phyloP scores from a whole-genome alignment of 1,140 invertebrate species.

The Drosophila gunungcola region DNA sequence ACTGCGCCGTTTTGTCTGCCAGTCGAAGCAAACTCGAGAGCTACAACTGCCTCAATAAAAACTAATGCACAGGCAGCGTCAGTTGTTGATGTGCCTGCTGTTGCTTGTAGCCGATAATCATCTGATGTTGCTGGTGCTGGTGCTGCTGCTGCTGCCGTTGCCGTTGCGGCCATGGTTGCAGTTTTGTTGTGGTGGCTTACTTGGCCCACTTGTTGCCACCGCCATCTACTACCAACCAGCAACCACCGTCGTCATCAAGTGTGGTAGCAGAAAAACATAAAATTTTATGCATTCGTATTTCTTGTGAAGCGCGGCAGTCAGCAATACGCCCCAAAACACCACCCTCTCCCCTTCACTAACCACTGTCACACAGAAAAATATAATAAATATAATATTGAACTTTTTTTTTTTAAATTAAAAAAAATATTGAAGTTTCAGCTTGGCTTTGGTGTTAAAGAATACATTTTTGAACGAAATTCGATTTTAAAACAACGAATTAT shows the following conservation, averaged over 20 bases:
- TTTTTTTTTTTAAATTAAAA: too few species aligned
- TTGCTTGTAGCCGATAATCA: constrained; percentile 45
- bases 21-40: constrained; percentile 45
- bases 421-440: too few species aligned
- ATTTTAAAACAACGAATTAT: too few species aligned
- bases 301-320: constrained; percentile 71
- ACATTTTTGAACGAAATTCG: too few species aligned
- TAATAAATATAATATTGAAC: too few species aligned
- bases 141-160: constrained; percentile 54
- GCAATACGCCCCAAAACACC: constrained; percentile 46
- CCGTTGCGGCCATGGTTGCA: constrained; percentile 77
- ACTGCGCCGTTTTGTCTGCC: constrained; percentile 74
- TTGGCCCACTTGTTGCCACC: constrained; percentile 81
- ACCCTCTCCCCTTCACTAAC: constrained; percentile 1
- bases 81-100: constrained; percentile 47
- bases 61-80: constrained; percentile 76
- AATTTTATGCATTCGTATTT: constrained; percentile 83
- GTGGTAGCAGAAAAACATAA: constrained; percentile 80
- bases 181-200: constrained; percentile 61
- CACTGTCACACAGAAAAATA: not conserved
- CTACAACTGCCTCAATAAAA: constrained; percentile 76
- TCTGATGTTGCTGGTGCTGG: constrained; percentile 32
- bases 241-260: constrained; percentile 65
- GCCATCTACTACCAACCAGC: constrained; percentile 24
- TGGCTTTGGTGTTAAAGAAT: too few species aligned